Base-by-base conservation (phyloP, 2,113 vertebrate genomes). In the Oncorhynchus mykiss region DNA sequence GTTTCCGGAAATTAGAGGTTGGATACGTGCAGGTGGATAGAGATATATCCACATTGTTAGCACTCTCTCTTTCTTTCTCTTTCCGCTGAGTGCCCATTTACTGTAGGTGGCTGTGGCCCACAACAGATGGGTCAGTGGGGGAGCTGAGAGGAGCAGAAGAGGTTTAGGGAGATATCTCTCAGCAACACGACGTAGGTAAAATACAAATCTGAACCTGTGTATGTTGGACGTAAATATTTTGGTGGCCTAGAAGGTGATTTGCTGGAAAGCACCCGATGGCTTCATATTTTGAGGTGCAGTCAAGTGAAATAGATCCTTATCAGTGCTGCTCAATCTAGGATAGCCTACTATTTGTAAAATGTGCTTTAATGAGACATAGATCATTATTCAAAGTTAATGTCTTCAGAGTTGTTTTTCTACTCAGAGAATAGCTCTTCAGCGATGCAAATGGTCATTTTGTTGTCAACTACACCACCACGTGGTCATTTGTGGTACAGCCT, bases 221-320 rank as follows among this genome's bases (percentile, higher is more conserved):
- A 89, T 89, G 85, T 75, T 76, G 72, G 80, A 70, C 73, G 91
- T 90, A 88, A 93, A 92, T 89, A 91, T 88, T 89, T 86, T 79
- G 78, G 70, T 71, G 69, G 77, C 70, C 62, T 74, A 60, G 82
- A 25, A 25, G 67, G n/a, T 39, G 68, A 34, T 22, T 16, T 48
- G 83, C 24, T 22, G 25, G 76, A 71, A 90, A 81, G 57, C 70
- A 67, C 67, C 67, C 70, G 77, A 76, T 45, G 7, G 54, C 16
- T 79, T 69, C 72, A 62, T 24, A 71, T 31, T 66, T 64, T 57
- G 81, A 67, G 71, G 70, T 75, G 69, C 3, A 4, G 16, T 49
- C 39, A 45, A 45, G 39, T 45, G 39, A 45, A 45, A 45, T 45
- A 45, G 39, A 9, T 45, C 39, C 9, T 22, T 45, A 12, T 45